A percentile compares a stretch with the other conserved stretches of the same genome.
Conservation (phyloP, 2,113 vertebrate genomes). For the Etia nguti region DNA sequence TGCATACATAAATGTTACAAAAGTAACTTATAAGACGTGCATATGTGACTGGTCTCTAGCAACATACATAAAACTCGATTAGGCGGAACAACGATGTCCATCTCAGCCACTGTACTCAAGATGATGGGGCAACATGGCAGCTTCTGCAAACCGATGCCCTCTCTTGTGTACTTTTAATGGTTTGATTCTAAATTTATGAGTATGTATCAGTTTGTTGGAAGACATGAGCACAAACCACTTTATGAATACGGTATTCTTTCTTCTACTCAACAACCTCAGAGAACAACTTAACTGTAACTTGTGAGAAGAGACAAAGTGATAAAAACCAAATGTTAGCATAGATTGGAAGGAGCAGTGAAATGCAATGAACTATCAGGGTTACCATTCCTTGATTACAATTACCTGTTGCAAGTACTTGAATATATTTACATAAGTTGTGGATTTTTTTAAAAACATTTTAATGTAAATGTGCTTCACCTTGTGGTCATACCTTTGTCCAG, state of each 20-base stretch:
- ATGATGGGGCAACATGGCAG: not conserved
- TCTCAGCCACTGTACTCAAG: not conserved
- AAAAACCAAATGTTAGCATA: not conserved
- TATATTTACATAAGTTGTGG: not conserved
- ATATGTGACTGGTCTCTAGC: not conserved
- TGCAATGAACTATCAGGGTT: not conserved
- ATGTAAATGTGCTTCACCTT: not conserved
- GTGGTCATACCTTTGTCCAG: not conserved
- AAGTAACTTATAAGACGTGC: not conserved
- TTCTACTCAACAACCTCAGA: not conserved
- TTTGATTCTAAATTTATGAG: not conserved
- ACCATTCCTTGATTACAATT: not conserved
- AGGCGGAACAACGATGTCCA: not conserved
- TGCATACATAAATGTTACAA: not conserved
- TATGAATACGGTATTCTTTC: not conserved
- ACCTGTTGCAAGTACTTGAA: not conserved
- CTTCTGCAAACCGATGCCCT: not conserved
- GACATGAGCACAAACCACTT: not conserved
- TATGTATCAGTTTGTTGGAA: not conserved
- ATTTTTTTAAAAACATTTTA: not conserved
- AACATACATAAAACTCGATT: not conserved
- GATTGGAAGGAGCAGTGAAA: not conserved
- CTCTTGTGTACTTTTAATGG: not conserved
- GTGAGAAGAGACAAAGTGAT: not conserved
- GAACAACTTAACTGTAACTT: not conserved